A percentile compares a stretch with the other conserved stretches of the same genome.
Evolutionary conservation across 2,797 vertebrate species (phyloP).

Genomic region (Peromyscus melanophrys): DNA sequence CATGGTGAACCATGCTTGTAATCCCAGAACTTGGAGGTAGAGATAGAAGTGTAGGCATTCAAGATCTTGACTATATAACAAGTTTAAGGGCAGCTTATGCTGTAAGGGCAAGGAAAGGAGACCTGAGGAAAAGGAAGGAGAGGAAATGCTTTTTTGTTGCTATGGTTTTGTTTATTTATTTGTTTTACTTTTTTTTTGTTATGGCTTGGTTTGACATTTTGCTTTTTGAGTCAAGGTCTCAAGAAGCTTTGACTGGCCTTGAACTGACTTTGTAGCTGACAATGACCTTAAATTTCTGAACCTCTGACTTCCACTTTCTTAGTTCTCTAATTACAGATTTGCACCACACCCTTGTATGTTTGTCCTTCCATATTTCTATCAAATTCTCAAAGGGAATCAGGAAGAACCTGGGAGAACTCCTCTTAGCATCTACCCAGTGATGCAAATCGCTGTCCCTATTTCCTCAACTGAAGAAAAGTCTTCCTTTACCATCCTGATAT

Average conservation of each 20-base stretch:
- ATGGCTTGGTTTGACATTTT: not conserved
- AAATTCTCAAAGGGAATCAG: not conserved
- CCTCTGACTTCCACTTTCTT: not conserved
- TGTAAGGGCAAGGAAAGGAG: not conserved
- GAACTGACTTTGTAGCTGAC: not conserved
- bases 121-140: not conserved
- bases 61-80: not conserved
- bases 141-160: not conserved
- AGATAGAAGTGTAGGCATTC: not conserved
- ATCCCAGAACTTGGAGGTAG: not conserved
- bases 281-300: not conserved
- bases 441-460: accelerated
- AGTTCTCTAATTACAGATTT: not conserved
- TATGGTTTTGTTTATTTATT: not conserved
- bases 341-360: not conserved
- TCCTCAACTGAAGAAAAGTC: not conserved
- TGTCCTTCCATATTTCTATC: not conserved
- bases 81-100: not conserved
- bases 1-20: not conserved
- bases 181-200: not conserved
- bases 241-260: not conserved
- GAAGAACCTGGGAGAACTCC: no score
- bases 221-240: not conserved
- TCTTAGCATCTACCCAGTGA: not conserved
- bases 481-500: not conserved